phyloP scores from a whole-genome alignment of 2,797 vertebrate genomes.

The Pantherophis alleghaniensis region DNA sequence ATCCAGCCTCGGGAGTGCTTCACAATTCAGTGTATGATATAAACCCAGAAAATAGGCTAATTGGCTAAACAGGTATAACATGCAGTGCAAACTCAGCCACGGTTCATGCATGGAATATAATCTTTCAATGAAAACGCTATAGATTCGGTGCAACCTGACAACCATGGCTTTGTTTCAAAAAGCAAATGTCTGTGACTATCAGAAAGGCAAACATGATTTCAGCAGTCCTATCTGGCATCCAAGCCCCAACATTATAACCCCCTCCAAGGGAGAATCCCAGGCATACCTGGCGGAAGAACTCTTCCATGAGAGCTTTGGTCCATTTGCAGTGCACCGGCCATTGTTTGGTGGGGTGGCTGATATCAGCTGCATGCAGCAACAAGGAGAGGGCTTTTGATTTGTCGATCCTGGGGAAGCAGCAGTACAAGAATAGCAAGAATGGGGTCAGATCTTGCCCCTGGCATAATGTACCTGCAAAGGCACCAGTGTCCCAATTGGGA shows the following conservation, averaged over 20 bases:
- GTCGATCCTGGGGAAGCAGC: slow-evolving; percentile 75
- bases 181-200: background rate
- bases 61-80: background rate
- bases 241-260: background rate
- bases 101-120: background rate
- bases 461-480: background rate
- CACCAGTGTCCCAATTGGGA: background rate
- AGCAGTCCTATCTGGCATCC: background rate
- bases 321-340: slow-evolving; percentile 89
- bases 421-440: background rate
- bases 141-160: background rate
- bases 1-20: background rate
- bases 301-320: slow-evolving; percentile 93
- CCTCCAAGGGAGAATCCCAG: background rate
- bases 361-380: slow-evolving; percentile 91
- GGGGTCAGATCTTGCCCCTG: background rate
- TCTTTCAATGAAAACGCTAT: background rate
- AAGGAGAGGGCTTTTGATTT: slow-evolving; percentile 90
- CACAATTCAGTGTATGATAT: background rate
- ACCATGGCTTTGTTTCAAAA: background rate
- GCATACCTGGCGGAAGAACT: slow-evolving; percentile 93
- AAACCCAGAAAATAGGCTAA: background rate
- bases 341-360: slow-evolving; percentile 93
- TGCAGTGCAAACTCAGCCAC: background rate
- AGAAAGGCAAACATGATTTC: background rate